Conservation (phyloP, 1,140 invertebrate genomes). For the Phenacoccus solenopsis region DNA sequence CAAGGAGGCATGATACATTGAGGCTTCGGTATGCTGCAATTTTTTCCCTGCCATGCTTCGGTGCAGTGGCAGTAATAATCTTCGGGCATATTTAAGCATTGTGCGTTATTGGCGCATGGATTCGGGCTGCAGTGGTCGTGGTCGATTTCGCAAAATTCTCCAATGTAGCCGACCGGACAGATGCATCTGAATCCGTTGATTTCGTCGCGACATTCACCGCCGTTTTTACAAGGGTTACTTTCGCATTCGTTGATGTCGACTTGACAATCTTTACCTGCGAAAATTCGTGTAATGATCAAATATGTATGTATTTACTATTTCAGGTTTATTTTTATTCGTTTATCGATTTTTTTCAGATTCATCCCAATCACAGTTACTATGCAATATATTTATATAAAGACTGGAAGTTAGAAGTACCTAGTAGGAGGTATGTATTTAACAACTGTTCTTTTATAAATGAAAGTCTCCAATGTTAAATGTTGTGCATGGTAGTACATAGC, state of each 20-base stretch:
- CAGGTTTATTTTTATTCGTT: no score
- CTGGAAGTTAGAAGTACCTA: no score
- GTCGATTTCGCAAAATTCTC: conserved; percentile 51
- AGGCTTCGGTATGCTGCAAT: conserved; percentile 55
- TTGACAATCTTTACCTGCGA: conserved; percentile 8
- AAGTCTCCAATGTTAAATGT: no score
- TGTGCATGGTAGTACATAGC: no score
- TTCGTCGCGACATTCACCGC: conserved; percentile 54
- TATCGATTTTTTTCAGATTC: no score
- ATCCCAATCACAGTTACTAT: no score
- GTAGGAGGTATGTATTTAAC: no score
- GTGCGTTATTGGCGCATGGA: conserved; percentile 63
- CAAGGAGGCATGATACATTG: neutral
- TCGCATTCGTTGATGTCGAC: conserved; percentile 33
- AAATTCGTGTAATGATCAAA: no score
- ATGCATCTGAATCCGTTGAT: conserved; percentile 42
- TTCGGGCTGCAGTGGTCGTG: conserved; percentile 49
- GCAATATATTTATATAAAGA: no score
- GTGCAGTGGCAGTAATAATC: conserved; percentile 86
- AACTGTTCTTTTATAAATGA: no score
- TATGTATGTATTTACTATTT: no score
- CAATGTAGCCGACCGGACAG: conserved; percentile 68
- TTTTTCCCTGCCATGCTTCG: conserved; percentile 72
- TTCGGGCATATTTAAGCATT: conserved; percentile 68
- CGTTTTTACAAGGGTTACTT: conserved; percentile 66